Conservation (phyloP, 2,113 vertebrate genomes). For the Cynopterus brachyotis region DNA sequence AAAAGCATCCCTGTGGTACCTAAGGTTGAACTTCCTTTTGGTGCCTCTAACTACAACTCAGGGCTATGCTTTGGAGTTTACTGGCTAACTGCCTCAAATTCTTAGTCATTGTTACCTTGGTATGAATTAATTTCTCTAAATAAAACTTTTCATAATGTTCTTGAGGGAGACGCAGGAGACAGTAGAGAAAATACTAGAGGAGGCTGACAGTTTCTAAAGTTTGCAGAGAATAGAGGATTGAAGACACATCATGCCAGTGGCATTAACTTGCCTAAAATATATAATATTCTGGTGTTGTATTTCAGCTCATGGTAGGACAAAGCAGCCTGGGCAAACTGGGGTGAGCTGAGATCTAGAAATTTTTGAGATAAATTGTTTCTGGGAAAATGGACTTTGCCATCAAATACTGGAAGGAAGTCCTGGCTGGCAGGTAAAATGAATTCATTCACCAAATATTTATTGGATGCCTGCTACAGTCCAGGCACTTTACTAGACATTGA, state of each 20-base stretch:
- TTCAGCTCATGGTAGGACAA: neutral
- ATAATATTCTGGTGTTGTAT: neutral
- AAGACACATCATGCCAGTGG: neutral
- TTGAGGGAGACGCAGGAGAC: neutral
- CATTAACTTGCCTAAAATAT: neutral
- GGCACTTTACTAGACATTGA: neutral
- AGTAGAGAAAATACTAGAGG: neutral
- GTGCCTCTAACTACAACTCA: neutral
- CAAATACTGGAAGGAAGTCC: neutral
- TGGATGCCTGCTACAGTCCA: neutral
- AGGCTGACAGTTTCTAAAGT: neutral
- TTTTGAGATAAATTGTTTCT: neutral
- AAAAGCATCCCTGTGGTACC: neutral
- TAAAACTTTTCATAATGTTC: neutral
- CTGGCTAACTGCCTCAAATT: neutral
- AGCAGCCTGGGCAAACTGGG: neutral
- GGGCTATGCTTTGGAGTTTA: neutral
- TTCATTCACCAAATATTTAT: neutral
- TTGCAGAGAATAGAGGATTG: neutral
- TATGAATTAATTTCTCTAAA: slow-evolving; percentile 28
- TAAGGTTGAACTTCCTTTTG: slow-evolving; percentile 15
- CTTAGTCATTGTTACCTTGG: neutral
- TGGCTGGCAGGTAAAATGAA: neutral
- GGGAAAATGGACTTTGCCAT: neutral
- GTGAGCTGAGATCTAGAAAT: neutral